Evolutionary conservation across 2,888 invertebrate species (phyloP).

Genomic region (Bembecia ichneumoniformis): DNA sequence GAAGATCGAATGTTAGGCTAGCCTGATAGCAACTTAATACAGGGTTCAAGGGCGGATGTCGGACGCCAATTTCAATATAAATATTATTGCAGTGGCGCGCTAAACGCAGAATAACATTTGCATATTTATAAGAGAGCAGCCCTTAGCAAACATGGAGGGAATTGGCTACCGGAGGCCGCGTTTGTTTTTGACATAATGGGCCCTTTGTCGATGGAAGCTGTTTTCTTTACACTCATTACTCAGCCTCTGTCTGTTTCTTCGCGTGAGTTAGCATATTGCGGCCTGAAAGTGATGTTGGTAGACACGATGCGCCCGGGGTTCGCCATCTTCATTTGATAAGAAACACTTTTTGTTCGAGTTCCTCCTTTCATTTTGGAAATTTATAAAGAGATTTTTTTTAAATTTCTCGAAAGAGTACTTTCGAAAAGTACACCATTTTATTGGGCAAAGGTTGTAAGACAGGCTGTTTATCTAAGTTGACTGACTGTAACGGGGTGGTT

Average conservation of each 20-base stretch:
- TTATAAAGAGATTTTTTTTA: too few species aligned
- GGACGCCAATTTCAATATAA: constrained; percentile 58
- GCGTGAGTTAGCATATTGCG: constrained; percentile 40
- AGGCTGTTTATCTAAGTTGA: too few species aligned
- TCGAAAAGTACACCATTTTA: too few species aligned
- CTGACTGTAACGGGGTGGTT: too few species aligned
- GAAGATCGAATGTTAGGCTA: constrained; percentile 43
- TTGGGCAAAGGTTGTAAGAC: too few species aligned
- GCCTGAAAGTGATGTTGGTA: constrained; percentile 12
- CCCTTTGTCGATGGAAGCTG: constrained; percentile 44
- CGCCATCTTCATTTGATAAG: neutral
- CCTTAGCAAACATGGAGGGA: constrained; percentile 60
- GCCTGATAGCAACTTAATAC: constrained; percentile 53
- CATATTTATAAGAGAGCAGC: constrained; percentile 66
- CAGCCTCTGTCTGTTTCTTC: constrained; percentile 19
- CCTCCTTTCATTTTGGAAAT: neutral
- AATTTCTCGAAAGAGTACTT: too few species aligned
- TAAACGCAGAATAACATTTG: constrained; percentile 65
- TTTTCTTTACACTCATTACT: constrained; percentile 42
- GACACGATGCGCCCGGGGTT: constrained; percentile 5
- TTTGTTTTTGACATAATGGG: constrained; percentile 64
- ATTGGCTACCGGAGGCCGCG: constrained; percentile 41
- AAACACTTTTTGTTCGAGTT: neutral
- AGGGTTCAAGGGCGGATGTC: constrained; percentile 50
- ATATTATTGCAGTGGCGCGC: constrained; percentile 62